Percentiles rank a stretch among this genome's conserved stretches.
Conservation (phyloP, 2,113 vertebrate species). For the Sorex araneus region DNA sequence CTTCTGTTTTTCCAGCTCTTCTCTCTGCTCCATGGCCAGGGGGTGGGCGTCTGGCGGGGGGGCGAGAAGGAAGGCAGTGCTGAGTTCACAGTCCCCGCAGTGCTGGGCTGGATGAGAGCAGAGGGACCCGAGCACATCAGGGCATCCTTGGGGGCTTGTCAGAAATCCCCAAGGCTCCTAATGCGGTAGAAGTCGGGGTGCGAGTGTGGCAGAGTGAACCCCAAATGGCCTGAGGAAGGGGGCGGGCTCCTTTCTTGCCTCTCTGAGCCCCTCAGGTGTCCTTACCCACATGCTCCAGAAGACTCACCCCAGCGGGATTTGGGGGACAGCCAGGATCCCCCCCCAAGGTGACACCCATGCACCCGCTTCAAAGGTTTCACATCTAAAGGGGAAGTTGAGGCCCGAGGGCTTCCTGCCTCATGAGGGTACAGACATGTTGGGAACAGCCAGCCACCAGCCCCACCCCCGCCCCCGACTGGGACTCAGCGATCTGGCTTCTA, state of each 20-base stretch:
- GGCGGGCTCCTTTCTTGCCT: neutral
- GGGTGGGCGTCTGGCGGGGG: neutral
- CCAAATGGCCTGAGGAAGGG: neutral
- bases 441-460: neutral
- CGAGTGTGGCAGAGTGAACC: neutral
- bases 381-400: too few species aligned
- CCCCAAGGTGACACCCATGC: too few species aligned
- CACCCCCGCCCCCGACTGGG: neutral
- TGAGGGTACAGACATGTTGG: too few species aligned
- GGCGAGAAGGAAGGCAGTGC: neutral
- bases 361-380: too few species aligned
- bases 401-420: too few species aligned
- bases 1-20: neutral
- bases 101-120: neutral
- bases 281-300: neutral
- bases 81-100: neutral
- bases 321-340: neutral
- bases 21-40: neutral
- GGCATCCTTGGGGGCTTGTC: neutral
- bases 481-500: neutral
- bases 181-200: neutral
- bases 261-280: neutral
- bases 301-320: neutral
- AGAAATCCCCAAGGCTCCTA: neutral
- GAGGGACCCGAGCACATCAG: fast-evolving